Evolutionary conservation across 1,140 invertebrate species (phyloP).

Genomic region (Maniola jurtina): DNA sequence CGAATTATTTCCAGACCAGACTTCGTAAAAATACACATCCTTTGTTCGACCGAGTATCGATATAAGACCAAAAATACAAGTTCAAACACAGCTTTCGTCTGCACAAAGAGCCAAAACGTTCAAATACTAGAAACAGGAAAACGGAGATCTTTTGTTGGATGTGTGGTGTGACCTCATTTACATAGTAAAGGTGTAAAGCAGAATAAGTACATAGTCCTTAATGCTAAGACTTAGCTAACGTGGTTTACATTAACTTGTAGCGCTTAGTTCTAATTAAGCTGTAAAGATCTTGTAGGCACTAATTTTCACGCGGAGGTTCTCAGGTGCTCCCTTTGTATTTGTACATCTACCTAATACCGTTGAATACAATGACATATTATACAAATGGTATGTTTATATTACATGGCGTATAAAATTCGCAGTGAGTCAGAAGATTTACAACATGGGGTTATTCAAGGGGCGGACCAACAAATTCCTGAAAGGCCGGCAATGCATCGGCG

Average conservation of each 20-base stretch:
- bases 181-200: conserved; percentile 3
- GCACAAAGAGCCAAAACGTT: conserved; percentile 3
- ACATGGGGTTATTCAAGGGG: too few species aligned
- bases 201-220: neutral
- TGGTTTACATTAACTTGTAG: neutral
- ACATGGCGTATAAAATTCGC: too few species aligned
- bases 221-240: conserved; percentile 2
- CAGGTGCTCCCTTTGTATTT: neutral
- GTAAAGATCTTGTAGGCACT: neutral
- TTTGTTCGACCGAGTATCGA: conserved; percentile 3
- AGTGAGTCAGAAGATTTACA: too few species aligned
- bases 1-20: conserved; percentile 1
- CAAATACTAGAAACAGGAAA: neutral
- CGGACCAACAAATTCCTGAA: too few species aligned
- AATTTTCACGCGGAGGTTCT: neutral
- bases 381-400: too few species aligned
- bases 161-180: conserved; percentile 5
- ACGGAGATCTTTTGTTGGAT: neutral
- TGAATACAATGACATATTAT: too few species aligned
- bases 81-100: conserved; percentile 6
- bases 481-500: too few species aligned
- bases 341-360: neutral
- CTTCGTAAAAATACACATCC: conserved; percentile 5
- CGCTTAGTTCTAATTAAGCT: conserved; percentile 3
- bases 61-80: conserved; percentile 10